Percentiles rank a stretch among this genome's conserved stretches.
Conservation (phyloP, 1,140 invertebrate species). For the Conopomorpha cramerella region DNA sequence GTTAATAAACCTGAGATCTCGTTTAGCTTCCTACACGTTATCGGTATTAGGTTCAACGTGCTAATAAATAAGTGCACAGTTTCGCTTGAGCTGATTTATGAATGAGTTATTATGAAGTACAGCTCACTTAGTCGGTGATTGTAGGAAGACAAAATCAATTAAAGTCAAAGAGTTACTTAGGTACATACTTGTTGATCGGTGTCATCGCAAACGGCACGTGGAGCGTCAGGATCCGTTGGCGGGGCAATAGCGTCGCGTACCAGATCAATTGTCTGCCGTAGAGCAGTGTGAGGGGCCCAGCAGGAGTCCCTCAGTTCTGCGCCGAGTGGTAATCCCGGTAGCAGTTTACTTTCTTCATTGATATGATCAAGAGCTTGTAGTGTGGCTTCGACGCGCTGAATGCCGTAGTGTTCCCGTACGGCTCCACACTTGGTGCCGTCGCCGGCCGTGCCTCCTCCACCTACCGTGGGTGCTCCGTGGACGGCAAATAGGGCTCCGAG, state of each 20-base stretch:
- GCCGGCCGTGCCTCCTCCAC: slow-evolving; percentile 6
- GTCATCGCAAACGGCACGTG: not conserved
- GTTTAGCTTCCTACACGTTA: no score
- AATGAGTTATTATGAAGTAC: no score
- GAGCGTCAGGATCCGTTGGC: slow-evolving; percentile 1
- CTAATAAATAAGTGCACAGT: no score
- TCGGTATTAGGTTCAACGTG: no score
- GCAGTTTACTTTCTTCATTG: slow-evolving; percentile 64
- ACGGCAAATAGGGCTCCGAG: slow-evolving; percentile 73
- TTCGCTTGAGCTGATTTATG: no score
- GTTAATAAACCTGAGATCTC: no score
- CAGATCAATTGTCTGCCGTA: slow-evolving; percentile 17
- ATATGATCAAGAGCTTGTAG: slow-evolving; percentile 68
- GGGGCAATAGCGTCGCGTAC: slow-evolving; percentile 14
- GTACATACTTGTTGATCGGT: no score
- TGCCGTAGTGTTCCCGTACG: slow-evolving; percentile 6
- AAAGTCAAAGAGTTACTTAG: no score
- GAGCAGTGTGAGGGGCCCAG: slow-evolving; percentile 17
- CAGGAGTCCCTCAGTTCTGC: slow-evolving; percentile 18
- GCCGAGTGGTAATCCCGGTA: slow-evolving; percentile 15
- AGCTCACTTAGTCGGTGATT: no score
- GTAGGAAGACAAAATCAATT: no score
- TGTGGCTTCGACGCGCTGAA: slow-evolving; percentile 17
- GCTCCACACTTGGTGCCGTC: slow-evolving; percentile 8
- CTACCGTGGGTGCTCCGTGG: slow-evolving; percentile 16